Percentiles rank a stretch among this genome's conserved stretches.
Conservation (phyloP, 2,113 vertebrate species). For the Notarius quadriscutis region DNA sequence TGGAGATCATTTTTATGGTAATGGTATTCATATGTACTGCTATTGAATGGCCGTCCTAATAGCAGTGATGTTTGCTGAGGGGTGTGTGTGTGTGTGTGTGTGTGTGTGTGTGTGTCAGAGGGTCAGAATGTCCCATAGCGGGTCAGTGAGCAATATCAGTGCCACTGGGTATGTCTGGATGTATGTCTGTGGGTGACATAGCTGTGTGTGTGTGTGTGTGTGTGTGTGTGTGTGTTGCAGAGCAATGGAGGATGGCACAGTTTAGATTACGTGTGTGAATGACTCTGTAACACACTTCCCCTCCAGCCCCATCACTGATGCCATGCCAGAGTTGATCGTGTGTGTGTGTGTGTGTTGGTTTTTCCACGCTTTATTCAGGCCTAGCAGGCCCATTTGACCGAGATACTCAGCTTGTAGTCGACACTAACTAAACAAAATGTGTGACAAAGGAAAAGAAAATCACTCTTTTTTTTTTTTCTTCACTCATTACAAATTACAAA, state of each 20-base stretch:
- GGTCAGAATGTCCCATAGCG: neutral
- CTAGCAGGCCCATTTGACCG: neutral
- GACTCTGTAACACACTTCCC: conserved; percentile 27
- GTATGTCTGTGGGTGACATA: conserved; percentile 19
- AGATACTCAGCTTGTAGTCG: neutral
- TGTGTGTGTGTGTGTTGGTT: neutral
- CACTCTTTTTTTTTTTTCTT: neutral
- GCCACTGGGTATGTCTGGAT: conserved; percentile 25
- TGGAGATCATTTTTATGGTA: neutral
- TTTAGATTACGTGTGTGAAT: conserved; percentile 28
- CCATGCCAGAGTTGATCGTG: neutral
- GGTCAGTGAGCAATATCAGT: conserved; percentile 2
- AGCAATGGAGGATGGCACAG: conserved; percentile 8
- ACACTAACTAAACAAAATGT: neutral
- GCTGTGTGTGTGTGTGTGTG: conserved; percentile 5
- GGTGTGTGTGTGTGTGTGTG: conserved; percentile 7
- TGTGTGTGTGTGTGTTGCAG: neutral
- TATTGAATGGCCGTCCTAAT: neutral
- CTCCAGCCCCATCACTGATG: conserved; percentile 24
- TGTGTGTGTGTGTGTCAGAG: conserved; percentile 11
- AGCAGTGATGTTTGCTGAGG: neutral
- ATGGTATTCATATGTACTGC: neutral
- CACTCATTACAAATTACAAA: neutral
- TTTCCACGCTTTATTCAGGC: neutral
- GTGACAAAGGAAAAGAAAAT: neutral